These are phyloP conservation scores for Paramuricea clavata DNA, from an alignment of 92 coral and sea anemone genomes.

Conservation along the genomic window DNA sequence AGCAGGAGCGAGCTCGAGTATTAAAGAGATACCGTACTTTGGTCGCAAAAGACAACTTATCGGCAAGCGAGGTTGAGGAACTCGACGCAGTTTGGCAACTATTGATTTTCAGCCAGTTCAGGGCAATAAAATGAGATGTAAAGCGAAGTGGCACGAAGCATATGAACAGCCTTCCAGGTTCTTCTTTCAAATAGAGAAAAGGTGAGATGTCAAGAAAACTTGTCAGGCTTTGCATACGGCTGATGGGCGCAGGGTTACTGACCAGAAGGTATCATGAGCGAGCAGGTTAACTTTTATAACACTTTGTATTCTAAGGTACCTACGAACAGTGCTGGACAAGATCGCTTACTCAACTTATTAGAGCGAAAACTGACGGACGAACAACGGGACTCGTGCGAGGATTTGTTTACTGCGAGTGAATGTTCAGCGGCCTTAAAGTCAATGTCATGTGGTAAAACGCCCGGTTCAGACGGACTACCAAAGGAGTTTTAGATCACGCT, in stretches of 20 bases:
- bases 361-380: conserved; percentile 6
- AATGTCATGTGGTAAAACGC: not conserved
- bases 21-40: not conserved
- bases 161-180: conserved; percentile 33
- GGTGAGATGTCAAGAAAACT: not conserved
- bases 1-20: not conserved
- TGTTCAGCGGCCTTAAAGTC: conserved; percentile 25
- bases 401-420: conserved; percentile 18
- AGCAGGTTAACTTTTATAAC: conserved; percentile 20
- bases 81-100: not conserved
- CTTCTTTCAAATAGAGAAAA: conserved; percentile 19
- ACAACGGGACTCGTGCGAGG: conserved; percentile 10
- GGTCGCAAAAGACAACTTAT: not conserved
- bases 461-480: conserved; percentile 47
- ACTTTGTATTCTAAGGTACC: not conserved
- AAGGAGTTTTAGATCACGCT: conserved; percentile 27
- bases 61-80: not conserved
- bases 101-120: conserved; percentile 10
- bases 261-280: conserved; percentile 7
- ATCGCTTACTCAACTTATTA: not conserved
- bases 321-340: not conserved
- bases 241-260: not conserved
- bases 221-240: not conserved
- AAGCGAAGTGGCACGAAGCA: conserved; percentile 39
- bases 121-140: conserved; percentile 50